Conservation (phyloP, 2,113 vertebrate genomes). For the Callionymus lyra region DNA sequence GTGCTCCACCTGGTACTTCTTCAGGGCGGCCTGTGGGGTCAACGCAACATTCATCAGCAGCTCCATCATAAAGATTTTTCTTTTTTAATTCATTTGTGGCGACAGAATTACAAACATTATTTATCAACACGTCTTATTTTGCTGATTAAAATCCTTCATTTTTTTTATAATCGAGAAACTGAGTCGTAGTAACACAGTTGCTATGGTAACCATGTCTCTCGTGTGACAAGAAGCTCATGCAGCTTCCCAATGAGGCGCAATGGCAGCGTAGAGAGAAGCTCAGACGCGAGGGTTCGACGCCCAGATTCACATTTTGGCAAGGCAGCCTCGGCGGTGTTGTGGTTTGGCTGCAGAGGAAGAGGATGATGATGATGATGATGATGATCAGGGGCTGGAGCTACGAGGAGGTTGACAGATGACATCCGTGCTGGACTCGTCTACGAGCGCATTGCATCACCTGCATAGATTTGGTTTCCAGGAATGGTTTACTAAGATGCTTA, state of each 20-base stretch:
- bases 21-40: slow-evolving; percentile 79
- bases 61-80: too few species aligned
- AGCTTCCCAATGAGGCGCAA: slow-evolving; percentile 29
- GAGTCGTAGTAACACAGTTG: slow-evolving; percentile 44
- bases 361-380: too few species aligned
- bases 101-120: slow-evolving; percentile 3
- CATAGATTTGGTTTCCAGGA: too few species aligned
- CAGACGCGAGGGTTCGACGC: slow-evolving; percentile 32
- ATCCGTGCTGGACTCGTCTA: too few species aligned
- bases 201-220: slow-evolving; percentile 45
- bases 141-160: too few species aligned
- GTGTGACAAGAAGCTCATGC: slow-evolving; percentile 48
- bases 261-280: slow-evolving; percentile 21
- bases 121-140: slow-evolving; percentile 23
- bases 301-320: slow-evolving; percentile 40
- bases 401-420: background rate
- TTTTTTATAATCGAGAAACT: slow-evolving; percentile 19
- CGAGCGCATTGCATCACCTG: too few species aligned
- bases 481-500: too few species aligned
- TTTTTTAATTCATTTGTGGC: background rate
- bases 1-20: slow-evolving; percentile 95
- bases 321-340: too few species aligned
- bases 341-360: slow-evolving; percentile 5
- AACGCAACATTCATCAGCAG: background rate
- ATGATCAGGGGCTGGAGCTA: slow-evolving; percentile 1